Evolutionary conservation across 2,113 vertebrate species (phyloP).

Genomic region (Felis chaus): DNA sequence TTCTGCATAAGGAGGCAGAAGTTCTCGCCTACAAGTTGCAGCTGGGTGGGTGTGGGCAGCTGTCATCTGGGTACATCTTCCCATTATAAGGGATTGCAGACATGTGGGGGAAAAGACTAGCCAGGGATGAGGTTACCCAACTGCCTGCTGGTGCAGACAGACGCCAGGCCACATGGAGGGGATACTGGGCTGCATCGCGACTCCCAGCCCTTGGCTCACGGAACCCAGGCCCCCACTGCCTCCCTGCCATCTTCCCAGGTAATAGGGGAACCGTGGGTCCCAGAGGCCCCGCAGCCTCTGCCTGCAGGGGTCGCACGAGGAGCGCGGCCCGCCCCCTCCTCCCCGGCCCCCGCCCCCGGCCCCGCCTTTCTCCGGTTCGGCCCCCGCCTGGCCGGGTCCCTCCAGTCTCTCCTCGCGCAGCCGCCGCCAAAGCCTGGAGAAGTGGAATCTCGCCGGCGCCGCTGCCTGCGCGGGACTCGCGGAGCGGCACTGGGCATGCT

Average conservation of each 20-base stretch:
- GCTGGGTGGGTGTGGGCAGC: constrained; percentile 33
- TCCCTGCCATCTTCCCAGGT: neutral
- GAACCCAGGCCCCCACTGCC: neutral
- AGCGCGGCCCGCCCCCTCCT: constrained; percentile 58
- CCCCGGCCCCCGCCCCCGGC: constrained; percentile 25
- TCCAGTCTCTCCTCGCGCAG: constrained; percentile 50
- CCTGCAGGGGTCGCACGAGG: constrained; percentile 74
- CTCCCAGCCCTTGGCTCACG: neutral
- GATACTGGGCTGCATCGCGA: neutral
- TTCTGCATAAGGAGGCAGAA: neutral
- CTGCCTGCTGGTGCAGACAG: constrained; percentile 18
- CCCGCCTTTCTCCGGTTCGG: constrained; percentile 26
- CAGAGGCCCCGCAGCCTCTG: neutral
- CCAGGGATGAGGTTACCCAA: neutral
- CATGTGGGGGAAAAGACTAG: constrained; percentile 10
- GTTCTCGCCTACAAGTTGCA: neutral
- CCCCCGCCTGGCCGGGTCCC: constrained; percentile 33
- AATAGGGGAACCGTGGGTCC: rapidly evolving
- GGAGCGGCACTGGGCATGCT: constrained; percentile 76
- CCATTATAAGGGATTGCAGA: neutral
- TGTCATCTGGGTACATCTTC: constrained; percentile 46
- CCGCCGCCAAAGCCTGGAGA: constrained; percentile 76
- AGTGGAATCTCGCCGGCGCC: constrained; percentile 69
- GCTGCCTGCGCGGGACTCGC: constrained; percentile 56
- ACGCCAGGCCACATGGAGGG: neutral